Percentiles rank a stretch among this genome's conserved stretches.
phyloP scores from a whole-genome alignment of 1,140 invertebrate species.

The Papilio dardanus region DNA sequence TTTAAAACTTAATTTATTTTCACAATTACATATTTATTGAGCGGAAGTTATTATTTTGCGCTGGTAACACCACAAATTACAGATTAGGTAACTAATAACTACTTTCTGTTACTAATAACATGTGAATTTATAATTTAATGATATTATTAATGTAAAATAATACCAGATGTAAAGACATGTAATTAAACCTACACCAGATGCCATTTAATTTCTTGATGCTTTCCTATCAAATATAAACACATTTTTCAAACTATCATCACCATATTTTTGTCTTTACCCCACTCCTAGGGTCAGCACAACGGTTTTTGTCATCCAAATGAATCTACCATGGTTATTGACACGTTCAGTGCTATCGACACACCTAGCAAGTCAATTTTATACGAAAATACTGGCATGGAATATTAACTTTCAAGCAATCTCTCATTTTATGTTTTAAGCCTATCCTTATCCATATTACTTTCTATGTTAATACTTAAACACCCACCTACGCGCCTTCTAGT shows the following conservation, averaged over 20 bases:
- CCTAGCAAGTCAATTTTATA: no score
- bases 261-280: neutral
- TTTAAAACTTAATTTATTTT: slow-evolving; percentile 19
- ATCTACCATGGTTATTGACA: neutral
- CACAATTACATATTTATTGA: neutral
- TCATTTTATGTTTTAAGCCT: no score
- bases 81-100: slow-evolving; percentile 20
- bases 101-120: slow-evolving; percentile 6
- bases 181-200: neutral
- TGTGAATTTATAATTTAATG: slow-evolving; percentile 1
- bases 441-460: no score
- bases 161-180: neutral
- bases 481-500: no score
- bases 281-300: neutral
- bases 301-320: neutral
- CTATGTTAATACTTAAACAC: neutral
- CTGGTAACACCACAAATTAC: slow-evolving; percentile 21
- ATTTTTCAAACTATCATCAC: neutral
- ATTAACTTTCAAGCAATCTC: no score
- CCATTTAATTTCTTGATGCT: neutral
- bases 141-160: neutral
- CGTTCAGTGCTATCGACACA: no score
- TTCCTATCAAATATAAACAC: neutral
- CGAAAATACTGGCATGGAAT: no score
- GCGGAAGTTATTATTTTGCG: slow-evolving; percentile 15